These are phyloP conservation scores for Ganaspis brasiliensis DNA, from an alignment of 2,888 invertebrate genomes.

Conservation along the genomic window DNA sequence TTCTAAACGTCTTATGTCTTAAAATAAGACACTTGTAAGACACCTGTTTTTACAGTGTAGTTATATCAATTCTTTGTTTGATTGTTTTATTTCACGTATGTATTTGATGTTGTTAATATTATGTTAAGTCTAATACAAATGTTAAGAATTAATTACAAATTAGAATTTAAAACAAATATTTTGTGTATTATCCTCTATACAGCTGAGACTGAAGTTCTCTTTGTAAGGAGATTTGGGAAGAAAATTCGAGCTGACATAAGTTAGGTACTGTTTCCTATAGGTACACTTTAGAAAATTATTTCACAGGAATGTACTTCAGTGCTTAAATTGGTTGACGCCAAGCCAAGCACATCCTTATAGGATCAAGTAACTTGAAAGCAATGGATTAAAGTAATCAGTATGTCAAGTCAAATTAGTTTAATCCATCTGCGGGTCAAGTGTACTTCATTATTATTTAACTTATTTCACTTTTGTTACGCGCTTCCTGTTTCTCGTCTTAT, in stretches of 20 bases:
- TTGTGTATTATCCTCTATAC: too few species aligned
- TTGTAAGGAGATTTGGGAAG: background rate
- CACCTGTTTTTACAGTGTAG: too few species aligned
- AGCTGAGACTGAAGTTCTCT: too few species aligned
- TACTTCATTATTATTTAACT: constrained; percentile 2
- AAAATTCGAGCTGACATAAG: background rate
- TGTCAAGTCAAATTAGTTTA: constrained; percentile 13
- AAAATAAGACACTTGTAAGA: too few species aligned
- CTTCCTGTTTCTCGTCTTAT: background rate
- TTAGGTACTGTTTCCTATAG: background rate
- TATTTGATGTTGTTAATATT: too few species aligned
- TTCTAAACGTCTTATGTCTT: too few species aligned
- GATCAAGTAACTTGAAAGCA: constrained; percentile 6
- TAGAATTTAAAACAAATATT: too few species aligned
- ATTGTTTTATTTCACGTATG: too few species aligned
- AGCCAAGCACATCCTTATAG: constrained; percentile 15
- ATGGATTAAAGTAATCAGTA: constrained; percentile 15
- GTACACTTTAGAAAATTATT: background rate
- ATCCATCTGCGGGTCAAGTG: constrained; percentile 7
- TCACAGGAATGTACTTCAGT: background rate
- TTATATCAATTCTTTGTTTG: too few species aligned
- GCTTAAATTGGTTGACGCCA: constrained; percentile 28
- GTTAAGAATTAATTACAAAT: too few species aligned
- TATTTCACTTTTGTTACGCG: too few species aligned
- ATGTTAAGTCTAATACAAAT: too few species aligned